Percentiles rank a stretch among this genome's conserved stretches.
phyloP scores from a whole-genome alignment of 2,888 invertebrate species.

The Aelia acuminata region DNA sequence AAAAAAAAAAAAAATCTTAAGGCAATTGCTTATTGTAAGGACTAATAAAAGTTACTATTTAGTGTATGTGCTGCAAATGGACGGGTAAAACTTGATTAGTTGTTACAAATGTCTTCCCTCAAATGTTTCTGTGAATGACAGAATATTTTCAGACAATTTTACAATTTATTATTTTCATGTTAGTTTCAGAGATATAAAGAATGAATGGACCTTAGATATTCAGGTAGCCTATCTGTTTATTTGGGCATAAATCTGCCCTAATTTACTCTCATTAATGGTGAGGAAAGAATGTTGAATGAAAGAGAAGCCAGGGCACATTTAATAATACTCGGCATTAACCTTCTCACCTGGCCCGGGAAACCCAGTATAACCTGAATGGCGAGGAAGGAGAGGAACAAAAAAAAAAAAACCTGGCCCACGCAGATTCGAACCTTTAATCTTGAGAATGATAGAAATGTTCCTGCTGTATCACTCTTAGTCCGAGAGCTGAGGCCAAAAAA shows the following conservation, averaged over 20 bases:
- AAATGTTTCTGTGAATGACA: not conserved
- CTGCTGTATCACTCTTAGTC: too few species aligned
- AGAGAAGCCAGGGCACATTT: too few species aligned
- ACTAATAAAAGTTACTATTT: not conserved
- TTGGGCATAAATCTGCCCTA: not conserved
- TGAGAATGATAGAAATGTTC: too few species aligned
- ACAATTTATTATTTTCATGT: conserved; percentile 10
- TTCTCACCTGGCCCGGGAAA: too few species aligned
- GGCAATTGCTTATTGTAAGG: not conserved
- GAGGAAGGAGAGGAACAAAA: too few species aligned
- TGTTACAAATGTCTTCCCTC: not conserved
- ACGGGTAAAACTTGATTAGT: not conserved
- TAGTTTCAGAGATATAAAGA: conserved; percentile 5
- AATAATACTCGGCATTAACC: too few species aligned
- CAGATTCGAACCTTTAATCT: too few species aligned
- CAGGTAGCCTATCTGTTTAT: not conserved
- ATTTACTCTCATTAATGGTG: not conserved
- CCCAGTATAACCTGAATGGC: too few species aligned
- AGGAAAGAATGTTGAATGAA: conserved; percentile 1
- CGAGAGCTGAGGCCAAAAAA: too few species aligned
- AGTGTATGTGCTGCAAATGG: not conserved
- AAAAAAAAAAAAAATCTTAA: not conserved
- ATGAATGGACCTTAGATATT: conserved; percentile 7
- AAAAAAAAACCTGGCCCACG: too few species aligned
- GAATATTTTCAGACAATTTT: not conserved